These are phyloP conservation scores for Catharus bicknelli DNA, from an alignment of 2,113 vertebrate species.

Conservation along the genomic window DNA sequence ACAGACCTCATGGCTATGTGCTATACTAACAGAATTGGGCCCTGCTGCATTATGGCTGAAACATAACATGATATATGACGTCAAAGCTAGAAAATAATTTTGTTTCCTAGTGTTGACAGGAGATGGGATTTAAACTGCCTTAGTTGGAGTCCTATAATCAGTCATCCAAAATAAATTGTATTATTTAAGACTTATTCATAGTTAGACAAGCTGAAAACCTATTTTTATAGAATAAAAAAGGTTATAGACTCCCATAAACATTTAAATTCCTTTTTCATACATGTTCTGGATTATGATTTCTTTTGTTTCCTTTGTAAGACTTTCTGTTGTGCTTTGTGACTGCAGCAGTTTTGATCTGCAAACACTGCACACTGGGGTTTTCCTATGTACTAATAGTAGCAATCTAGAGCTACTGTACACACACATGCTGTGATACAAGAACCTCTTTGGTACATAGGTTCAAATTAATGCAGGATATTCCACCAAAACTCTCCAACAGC, in stretches of 20 bases:
- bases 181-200: conserved; percentile 45
- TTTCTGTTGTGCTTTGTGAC: background rate
- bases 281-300: background rate
- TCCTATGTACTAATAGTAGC: background rate
- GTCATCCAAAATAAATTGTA: conserved; percentile 22
- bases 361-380: background rate
- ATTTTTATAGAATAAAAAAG: conserved; percentile 29
- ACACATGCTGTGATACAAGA: background rate
- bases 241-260: conserved; percentile 12
- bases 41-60: background rate
- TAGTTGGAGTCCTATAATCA: conserved; percentile 11
- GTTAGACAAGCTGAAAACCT: background rate
- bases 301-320: background rate
- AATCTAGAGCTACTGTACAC: background rate
- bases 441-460: background rate
- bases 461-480: background rate
- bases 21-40: background rate
- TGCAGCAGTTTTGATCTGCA: background rate
- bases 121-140: conserved; percentile 26
- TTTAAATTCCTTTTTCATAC: background rate
- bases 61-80: background rate
- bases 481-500: background rate
- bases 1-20: rapidly evolving
- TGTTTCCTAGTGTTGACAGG: conserved; percentile 11
- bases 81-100: conserved; percentile 4